Evolutionary conservation across 2,888 invertebrate genomes (phyloP), one percentile per base, ranked within the genome.

Genomic region (Epirrhoe tristata): DNA sequence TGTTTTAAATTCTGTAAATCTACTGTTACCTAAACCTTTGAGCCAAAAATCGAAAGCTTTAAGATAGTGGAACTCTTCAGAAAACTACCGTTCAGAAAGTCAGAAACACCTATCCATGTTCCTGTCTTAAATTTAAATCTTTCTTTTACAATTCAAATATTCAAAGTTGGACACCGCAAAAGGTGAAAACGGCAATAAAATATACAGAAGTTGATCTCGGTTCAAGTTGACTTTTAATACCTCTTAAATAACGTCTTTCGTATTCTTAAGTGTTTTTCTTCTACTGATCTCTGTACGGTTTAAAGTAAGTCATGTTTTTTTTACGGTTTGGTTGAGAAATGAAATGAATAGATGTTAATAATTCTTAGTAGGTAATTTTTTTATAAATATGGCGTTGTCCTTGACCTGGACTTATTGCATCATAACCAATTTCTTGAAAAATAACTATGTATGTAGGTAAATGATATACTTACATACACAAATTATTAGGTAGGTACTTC

Each of bases 91-190:
- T 51, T 56, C 39, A 66, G 43, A 63, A 65, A 64, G 14, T 36
- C 57, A 73, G 70, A 72, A 74, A 75, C 77, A 78, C 77, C 80
- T 78, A 79, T 81, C 74, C 76, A 75, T 71, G 74, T 70, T 71
- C 76, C 72, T 79, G 77, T 81, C 81, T 77, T 74, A 83, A 84
- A 83, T 87, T 84, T 81, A 85, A 85, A 85, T 85, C 71, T 67
- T 67, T 17, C 64, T 81, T 86, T 86, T 84, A 84, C 85, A 86
- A 87, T 87, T 86, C 86, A 86, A 86, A 86, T 85, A 73, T 66
- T 73, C 67, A 73, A 84, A 85, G 79, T 85, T 83, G 78, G 81
- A 76, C 81, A 77, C 59, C 62, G 63, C 51, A 39, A 76, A 79
- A 84, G 82, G 86, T 85, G 81, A 77, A 81, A 83, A 82, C 81